Conservation (phyloP, 1,140 invertebrate species). For the Ctenoplectra terminalis region DNA sequence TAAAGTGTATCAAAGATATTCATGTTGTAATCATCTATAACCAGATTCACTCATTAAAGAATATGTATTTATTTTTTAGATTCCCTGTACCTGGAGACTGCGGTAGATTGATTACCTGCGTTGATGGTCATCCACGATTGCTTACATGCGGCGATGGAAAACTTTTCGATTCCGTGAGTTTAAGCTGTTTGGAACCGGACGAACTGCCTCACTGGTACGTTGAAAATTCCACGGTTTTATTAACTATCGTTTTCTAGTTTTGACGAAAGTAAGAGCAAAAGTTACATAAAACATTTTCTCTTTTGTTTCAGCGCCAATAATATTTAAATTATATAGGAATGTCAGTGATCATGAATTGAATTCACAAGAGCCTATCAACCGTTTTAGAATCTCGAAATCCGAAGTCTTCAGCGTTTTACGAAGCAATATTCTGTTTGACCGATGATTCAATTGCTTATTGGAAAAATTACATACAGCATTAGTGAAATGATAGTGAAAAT, state of each 20-base stretch:
- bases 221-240: neutral
- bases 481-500: neutral
- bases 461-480: neutral
- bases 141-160: slow-evolving; percentile 93
- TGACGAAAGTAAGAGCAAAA: neutral
- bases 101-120: slow-evolving; percentile 93
- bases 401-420: too few relatives aligned
- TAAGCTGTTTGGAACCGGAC: slow-evolving; percentile 93
- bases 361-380: neutral
- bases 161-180: slow-evolving; percentile 91
- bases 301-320: slow-evolving; percentile 47
- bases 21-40: neutral
- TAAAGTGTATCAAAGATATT: neutral
- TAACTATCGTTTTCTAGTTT: neutral
- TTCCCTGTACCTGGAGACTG: slow-evolving; percentile 93
- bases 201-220: slow-evolving; percentile 86
- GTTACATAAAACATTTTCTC: neutral
- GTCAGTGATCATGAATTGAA: neutral
- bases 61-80: slow-evolving; percentile 78
- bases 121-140: slow-evolving; percentile 92
- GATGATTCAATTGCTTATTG: too few relatives aligned
- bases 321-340: slow-evolving; percentile 8
- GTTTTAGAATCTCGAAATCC: neutral
- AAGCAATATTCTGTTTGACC: neutral
- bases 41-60: neutral